Percentiles rank a stretch among this genome's conserved stretches.
Conservation (phyloP, 2,797 vertebrate species). For the Lepus oiostolus region DNA sequence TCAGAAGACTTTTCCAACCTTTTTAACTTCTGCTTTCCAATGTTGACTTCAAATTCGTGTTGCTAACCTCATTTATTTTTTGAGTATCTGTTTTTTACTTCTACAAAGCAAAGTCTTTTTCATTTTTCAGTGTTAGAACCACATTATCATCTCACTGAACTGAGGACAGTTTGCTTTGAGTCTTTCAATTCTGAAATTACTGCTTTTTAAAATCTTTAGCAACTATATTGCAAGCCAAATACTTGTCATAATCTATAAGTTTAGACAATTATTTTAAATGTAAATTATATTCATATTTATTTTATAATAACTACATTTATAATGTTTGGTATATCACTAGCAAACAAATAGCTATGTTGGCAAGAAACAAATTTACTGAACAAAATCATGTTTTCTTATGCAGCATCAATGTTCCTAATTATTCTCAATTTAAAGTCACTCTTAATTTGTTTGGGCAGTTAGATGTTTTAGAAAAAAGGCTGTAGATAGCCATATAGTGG, state of each 20-base stretch:
- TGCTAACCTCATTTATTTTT: slow-evolving; percentile 53
- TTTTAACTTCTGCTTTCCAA: not conserved
- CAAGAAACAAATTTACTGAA: slow-evolving; percentile 70
- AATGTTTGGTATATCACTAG: not conserved
- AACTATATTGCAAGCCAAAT: slow-evolving; percentile 71
- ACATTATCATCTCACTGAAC: slow-evolving; percentile 80
- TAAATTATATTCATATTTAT: slow-evolving; percentile 34
- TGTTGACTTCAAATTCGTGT: slow-evolving; percentile 82
- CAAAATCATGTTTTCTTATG: not conserved
- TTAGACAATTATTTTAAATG: slow-evolving; percentile 51
- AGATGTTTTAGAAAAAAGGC: not conserved
- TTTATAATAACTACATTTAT: slow-evolving; percentile 45
- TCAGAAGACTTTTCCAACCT: slow-evolving; percentile 4
- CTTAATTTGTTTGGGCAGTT: slow-evolving; percentile 63
- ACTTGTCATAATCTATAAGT: slow-evolving; percentile 75
- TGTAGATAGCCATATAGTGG: not conserved
- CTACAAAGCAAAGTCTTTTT: slow-evolving; percentile 63
- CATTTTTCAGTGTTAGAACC: slow-evolving; percentile 82
- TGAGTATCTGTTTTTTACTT: slow-evolving; percentile 53
- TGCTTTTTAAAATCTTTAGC: slow-evolving; percentile 84
- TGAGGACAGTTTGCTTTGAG: slow-evolving; percentile 82
- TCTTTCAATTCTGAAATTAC: slow-evolving; percentile 82
- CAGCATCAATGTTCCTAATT: slow-evolving; percentile 74
- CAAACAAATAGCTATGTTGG: slow-evolving; percentile 59
- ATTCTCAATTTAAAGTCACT: slow-evolving; percentile 91